Evolutionary conservation across 2,113 vertebrate species (phyloP).

Genomic region (Alces alces): DNA sequence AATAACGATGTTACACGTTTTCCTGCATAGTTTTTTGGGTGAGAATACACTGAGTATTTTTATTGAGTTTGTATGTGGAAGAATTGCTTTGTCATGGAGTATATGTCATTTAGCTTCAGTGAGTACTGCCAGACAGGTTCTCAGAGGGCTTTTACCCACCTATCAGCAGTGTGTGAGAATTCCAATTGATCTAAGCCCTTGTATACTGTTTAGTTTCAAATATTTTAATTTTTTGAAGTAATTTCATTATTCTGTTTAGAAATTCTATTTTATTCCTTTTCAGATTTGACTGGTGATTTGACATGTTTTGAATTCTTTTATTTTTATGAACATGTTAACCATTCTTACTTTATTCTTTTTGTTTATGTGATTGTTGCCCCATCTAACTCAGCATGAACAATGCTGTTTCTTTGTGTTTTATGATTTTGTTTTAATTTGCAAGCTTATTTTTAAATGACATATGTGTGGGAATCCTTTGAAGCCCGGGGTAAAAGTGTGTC

Average conservation of each 20-base stretch:
- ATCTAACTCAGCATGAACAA: not conserved
- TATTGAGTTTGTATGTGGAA: slow-evolving; percentile 28
- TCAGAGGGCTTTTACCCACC: slow-evolving; percentile 17
- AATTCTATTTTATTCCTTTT: not conserved
- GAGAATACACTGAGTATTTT: slow-evolving; percentile 39
- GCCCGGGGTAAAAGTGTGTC: not conserved
- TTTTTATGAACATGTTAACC: not conserved
- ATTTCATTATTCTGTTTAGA: not conserved
- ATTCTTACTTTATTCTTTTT: not conserved
- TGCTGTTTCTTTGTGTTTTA: not conserved
- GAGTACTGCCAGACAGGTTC: not conserved
- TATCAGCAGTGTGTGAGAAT: not conserved
- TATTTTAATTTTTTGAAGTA: not conserved
- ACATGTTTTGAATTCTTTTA: slow-evolving; percentile 10
- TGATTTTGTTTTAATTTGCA: not conserved
- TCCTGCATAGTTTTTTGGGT: slow-evolving; percentile 47
- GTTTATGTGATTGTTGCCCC: not conserved
- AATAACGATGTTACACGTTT: slow-evolving; percentile 40
- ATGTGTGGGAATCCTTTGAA: not conserved
- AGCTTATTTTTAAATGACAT: not conserved
- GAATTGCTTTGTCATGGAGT: slow-evolving; percentile 28
- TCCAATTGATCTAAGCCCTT: not conserved
- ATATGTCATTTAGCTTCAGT: not conserved
- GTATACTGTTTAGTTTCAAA: not conserved
- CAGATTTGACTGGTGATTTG: not conserved